phyloP scores from a whole-genome alignment of 1,140 invertebrate genomes.

The Potamilus streckersoni region DNA sequence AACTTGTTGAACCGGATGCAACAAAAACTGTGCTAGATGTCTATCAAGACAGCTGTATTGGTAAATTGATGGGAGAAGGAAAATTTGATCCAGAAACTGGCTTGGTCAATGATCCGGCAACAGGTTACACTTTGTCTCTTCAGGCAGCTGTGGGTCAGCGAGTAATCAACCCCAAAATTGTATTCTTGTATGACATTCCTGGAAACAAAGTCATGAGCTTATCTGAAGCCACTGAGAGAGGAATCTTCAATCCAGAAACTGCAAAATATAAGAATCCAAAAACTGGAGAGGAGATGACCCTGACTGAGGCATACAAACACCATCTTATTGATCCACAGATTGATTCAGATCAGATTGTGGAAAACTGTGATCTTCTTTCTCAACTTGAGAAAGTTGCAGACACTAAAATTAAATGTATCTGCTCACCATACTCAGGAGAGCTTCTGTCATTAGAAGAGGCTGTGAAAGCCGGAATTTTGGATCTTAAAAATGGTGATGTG shows the following conservation, averaged over 20 bases:
- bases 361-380: constrained; percentile 45
- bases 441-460: constrained; percentile 55
- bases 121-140: constrained; percentile 53
- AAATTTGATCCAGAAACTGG: constrained; percentile 80
- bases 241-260: constrained; percentile 48
- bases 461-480: constrained; percentile 48
- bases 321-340: constrained; percentile 50
- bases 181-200: constrained; percentile 56
- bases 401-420: constrained; percentile 41
- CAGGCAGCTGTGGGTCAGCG: constrained; percentile 81
- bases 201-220: constrained; percentile 51
- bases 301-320: constrained; percentile 49
- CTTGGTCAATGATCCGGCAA: constrained; percentile 76
- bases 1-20: constrained; percentile 88
- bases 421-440: constrained; percentile 36
- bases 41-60: constrained; percentile 53
- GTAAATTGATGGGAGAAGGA: constrained; percentile 76
- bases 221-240: constrained; percentile 49
- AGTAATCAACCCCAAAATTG: constrained; percentile 79
- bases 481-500: constrained; percentile 49
- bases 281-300: constrained; percentile 49
- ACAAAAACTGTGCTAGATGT: constrained; percentile 69
- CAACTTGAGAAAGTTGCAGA: constrained; percentile 47
- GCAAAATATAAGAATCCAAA: constrained; percentile 52
- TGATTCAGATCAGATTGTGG: constrained; percentile 46